Percentiles rank a stretch among this genome's conserved stretches.
Conservation (phyloP, 2,113 vertebrate species). For the Garra rufa region DNA sequence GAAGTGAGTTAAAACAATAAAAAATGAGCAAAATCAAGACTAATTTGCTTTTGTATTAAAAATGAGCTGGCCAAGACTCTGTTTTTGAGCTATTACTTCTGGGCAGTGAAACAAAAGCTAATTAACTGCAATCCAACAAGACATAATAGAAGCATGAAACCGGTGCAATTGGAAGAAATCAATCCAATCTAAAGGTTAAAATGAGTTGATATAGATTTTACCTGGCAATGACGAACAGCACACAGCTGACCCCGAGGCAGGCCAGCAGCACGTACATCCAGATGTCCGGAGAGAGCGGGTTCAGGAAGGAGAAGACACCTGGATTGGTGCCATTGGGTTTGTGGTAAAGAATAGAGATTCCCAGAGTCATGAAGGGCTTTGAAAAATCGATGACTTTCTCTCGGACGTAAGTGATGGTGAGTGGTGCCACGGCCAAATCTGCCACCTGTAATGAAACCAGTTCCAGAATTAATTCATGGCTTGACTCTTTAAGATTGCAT, state of each 20-base stretch:
- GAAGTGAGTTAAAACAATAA: neutral
- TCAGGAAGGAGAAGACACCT: constrained; percentile 96
- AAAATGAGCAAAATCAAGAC: neutral
- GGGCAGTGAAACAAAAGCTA: neutral
- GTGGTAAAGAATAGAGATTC: constrained; percentile 97
- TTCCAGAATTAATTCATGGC: neutral
- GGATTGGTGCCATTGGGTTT: constrained; percentile 98
- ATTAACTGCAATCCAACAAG: neutral
- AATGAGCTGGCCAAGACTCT: neutral
- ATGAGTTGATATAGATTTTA: constrained; percentile 66
- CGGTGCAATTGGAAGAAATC: neutral
- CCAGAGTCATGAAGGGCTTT: constrained; percentile 98
- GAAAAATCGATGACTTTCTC: constrained; percentile 99
- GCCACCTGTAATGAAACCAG: constrained; percentile 81
- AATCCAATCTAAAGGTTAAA: neutral
- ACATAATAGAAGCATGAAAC: neutral
- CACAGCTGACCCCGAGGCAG: constrained; percentile 96
- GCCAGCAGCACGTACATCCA: constrained; percentile 99
- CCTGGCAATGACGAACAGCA: constrained; percentile 98
- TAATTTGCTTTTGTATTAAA: neutral
- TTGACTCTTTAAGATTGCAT: neutral
- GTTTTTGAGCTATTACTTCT: neutral
- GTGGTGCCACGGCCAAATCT: constrained; percentile 95
- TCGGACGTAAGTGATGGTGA: constrained; percentile 96
- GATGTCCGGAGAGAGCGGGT: constrained; percentile 96